Evolutionary conservation across 2,113 vertebrate genomes (phyloP).

Genomic region (Leucopsar rothschildi): DNA sequence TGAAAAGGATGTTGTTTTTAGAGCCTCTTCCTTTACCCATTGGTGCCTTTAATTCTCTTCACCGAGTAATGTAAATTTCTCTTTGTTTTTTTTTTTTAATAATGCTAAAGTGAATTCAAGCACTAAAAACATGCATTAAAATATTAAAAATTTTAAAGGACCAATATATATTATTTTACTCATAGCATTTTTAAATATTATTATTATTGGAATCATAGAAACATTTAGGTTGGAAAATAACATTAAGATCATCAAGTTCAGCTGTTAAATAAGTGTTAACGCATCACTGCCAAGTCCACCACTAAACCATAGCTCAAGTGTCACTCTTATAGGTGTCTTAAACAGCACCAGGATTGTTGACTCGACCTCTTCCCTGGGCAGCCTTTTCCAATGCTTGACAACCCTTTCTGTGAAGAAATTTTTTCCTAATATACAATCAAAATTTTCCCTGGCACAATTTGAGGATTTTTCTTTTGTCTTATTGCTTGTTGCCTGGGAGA

Average conservation of each 20-base stretch:
- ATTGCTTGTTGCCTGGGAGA: neutral
- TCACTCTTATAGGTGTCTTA: neutral
- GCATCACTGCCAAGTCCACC: neutral
- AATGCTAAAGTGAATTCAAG: neutral
- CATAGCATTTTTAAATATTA: neutral
- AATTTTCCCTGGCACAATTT: neutral
- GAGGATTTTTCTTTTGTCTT: neutral
- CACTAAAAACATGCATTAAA: neutral
- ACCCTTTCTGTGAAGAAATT: neutral
- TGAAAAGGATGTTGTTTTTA: neutral
- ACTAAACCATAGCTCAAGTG: neutral
- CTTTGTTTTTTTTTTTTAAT: accelerated
- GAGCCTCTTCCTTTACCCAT: neutral
- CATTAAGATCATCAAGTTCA: neutral
- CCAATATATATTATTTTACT: neutral
- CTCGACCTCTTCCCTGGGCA: neutral
- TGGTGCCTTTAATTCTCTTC: neutral
- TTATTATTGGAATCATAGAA: neutral
- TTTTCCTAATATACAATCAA: neutral
- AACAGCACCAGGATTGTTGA: neutral
- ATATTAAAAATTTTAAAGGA: neutral
- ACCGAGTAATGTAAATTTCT: neutral
- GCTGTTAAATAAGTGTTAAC: neutral
- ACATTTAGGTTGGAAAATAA: neutral
- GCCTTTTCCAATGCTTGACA: neutral